phyloP scores from a whole-genome alignment of 2,113 vertebrate genomes.

The Platysteira castanea region DNA sequence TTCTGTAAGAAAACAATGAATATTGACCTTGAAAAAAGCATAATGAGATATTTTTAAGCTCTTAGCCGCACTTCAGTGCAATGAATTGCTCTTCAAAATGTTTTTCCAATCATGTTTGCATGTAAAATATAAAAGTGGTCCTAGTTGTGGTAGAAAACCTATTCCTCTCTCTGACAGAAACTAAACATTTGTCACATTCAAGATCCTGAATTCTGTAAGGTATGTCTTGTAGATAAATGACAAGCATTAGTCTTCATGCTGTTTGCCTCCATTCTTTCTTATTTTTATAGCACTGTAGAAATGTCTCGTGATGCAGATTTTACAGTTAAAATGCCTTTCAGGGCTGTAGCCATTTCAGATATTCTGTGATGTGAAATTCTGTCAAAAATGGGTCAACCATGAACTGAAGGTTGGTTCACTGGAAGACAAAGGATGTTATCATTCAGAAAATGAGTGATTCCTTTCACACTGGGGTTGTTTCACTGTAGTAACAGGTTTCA shows the following conservation, averaged over 20 bases:
- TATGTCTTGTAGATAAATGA: not conserved
- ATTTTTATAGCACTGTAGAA: not conserved
- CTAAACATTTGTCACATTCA: not conserved
- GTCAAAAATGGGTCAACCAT: constrained; percentile 65
- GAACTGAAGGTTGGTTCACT: constrained; percentile 37
- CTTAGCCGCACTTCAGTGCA: not conserved
- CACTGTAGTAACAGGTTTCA: not conserved
- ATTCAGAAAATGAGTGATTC: constrained; percentile 20
- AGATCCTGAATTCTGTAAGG: not conserved
- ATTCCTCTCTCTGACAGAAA: not conserved
- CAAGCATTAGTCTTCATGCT: not conserved
- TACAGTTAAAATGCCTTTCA: constrained; percentile 33
- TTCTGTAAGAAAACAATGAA: not conserved
- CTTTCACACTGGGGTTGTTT: not conserved
- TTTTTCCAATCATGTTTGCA: not conserved
- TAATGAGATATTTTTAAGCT: not conserved
- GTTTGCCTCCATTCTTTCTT: not conserved
- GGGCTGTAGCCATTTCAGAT: constrained; percentile 7
- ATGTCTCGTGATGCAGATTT: not conserved
- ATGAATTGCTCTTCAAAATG: not conserved
- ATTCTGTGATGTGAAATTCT: constrained; percentile 25
- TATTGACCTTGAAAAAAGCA: not conserved
- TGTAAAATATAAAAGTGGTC: not conserved
- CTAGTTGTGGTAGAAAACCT: not conserved
- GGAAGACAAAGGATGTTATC: constrained; percentile 5